phyloP scores from a whole-genome alignment of 1,140 invertebrate species.

The Adoxophyes honmai region DNA sequence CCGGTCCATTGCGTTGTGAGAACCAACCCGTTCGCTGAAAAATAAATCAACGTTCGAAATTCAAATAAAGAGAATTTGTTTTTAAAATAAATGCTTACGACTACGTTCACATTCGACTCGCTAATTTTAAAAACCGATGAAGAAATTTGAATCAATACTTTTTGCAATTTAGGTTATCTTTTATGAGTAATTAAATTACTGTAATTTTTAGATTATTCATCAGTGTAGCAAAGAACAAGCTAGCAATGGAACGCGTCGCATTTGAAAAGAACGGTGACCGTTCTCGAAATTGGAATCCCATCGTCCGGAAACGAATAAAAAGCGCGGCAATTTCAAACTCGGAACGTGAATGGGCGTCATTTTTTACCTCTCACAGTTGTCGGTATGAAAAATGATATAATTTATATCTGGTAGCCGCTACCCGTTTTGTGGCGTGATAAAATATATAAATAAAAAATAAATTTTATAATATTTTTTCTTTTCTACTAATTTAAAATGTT shows the following conservation, averaged over 20 bases:
- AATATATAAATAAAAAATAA: conserved; percentile 64
- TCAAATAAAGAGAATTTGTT: too few species aligned
- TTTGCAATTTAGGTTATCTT: too few species aligned
- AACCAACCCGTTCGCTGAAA: too few species aligned
- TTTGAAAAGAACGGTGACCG: conserved; percentile 28
- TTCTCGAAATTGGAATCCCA: conserved; percentile 66
- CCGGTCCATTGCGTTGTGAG: too few species aligned
- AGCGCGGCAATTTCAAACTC: conserved; percentile 73
- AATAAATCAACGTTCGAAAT: too few species aligned
- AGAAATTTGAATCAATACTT: too few species aligned
- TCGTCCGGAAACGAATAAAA: conserved; percentile 73
- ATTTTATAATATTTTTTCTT: conserved; percentile 69
- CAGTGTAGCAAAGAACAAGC: conserved; percentile 2
- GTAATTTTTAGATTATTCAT: too few species aligned
- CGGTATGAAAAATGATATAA: conserved; percentile 76
- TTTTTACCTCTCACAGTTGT: conserved; percentile 75
- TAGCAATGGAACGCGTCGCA: conserved; percentile 19
- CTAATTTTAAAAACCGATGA: too few species aligned
- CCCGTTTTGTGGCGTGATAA: conserved; percentile 73
- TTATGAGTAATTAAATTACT: too few species aligned
- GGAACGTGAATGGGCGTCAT: conserved; percentile 71
- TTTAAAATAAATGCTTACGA: too few species aligned
- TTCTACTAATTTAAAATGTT: conserved; percentile 75
- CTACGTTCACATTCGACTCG: too few species aligned
- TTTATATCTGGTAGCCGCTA: conserved; percentile 74